phyloP scores from a whole-genome alignment of 2,797 vertebrate species.

The Channallabes apus region DNA sequence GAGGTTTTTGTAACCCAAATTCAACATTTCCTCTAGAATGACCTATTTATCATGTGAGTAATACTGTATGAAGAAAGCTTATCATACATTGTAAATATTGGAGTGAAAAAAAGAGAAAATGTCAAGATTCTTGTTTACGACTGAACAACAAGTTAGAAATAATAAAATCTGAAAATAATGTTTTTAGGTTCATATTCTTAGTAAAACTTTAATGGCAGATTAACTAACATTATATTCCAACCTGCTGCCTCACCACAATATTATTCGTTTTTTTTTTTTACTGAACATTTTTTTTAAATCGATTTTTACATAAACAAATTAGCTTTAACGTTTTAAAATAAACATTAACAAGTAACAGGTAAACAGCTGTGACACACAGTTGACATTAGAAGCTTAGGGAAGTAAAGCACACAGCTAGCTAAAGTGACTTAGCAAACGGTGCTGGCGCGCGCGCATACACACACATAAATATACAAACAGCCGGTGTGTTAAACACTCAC shows the following conservation, averaged over 20 bases:
- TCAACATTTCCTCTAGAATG: no score
- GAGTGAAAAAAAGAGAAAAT: not conserved
- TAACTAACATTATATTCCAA: not conserved
- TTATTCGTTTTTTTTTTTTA: not conserved
- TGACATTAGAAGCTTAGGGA: not conserved
- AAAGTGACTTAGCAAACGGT: not conserved
- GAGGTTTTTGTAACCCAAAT: no score
- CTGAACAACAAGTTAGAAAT: not conserved
- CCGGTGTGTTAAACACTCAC: slow-evolving; percentile 60
- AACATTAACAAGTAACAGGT: not conserved
- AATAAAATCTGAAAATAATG: not conserved
- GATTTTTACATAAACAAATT: not conserved
- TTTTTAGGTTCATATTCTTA: not conserved
- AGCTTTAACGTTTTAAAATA: not conserved
- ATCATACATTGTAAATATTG: not conserved
- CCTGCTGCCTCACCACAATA: not conserved
- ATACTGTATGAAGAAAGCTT: not conserved
- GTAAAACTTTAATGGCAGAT: not conserved
- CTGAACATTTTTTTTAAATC: no score
- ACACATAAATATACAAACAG: not conserved
- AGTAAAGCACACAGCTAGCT: slow-evolving; percentile 3
- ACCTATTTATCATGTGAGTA: not conserved
- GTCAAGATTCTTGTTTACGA: not conserved
- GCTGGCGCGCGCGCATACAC: no score
- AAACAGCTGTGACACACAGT: not conserved